These are phyloP conservation scores for Aphelinus certus DNA, from an alignment of 1,140 invertebrate genomes.

Conservation along the genomic window DNA sequence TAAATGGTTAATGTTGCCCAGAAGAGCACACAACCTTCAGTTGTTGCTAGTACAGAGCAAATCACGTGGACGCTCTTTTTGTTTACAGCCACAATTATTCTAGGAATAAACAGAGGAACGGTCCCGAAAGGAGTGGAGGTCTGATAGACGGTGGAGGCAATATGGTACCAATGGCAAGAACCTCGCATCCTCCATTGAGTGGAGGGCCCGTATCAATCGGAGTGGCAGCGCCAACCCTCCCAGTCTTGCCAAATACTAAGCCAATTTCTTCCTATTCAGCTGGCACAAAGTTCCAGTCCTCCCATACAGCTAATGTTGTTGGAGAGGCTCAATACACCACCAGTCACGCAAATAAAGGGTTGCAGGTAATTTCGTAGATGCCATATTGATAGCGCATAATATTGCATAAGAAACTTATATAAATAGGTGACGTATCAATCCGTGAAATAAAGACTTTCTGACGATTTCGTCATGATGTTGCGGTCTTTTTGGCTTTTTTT, in stretches of 20 bases:
- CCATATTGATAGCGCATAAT: no score
- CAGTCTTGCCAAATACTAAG: constrained; percentile 56
- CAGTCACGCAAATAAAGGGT: constrained; percentile 35
- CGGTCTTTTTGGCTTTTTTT: no score
- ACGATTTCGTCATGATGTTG: no score
- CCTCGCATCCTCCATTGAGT: constrained; percentile 55
- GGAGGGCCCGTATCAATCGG: constrained; percentile 48
- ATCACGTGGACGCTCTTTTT: constrained; percentile 14
- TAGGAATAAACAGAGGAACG: constrained; percentile 61
- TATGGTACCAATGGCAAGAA: constrained; percentile 58
- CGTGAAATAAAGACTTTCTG: no score
- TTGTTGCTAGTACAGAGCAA: no score
- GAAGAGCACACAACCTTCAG: no score
- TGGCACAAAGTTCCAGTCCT: constrained; percentile 64
- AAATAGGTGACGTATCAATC: no score
- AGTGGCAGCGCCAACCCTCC: constrained; percentile 50
- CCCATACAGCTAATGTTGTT: constrained; percentile 47
- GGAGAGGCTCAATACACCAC: constrained; percentile 43
- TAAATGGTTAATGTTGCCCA: no score
- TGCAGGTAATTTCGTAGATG: constrained; percentile 14
- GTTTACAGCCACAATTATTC: constrained; percentile 34
- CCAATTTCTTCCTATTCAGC: constrained; percentile 56
- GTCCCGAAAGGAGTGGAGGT: constrained; percentile 42
- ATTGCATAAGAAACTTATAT: no score
- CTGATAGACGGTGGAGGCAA: constrained; percentile 43